phyloP scores from a whole-genome alignment of 1,140 invertebrate genomes.

The Eumeta japonica region DNA sequence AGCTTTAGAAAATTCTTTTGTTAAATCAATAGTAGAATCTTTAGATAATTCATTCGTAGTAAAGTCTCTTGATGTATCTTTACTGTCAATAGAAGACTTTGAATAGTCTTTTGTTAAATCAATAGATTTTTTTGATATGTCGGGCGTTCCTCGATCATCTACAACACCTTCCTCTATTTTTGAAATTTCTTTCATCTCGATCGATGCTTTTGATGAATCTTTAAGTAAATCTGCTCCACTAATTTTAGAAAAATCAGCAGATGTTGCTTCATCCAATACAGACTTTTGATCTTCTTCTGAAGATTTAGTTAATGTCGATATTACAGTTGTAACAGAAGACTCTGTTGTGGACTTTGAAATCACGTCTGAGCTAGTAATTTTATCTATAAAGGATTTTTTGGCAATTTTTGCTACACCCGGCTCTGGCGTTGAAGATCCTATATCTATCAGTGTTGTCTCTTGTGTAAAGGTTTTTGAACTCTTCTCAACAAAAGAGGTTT shows the following conservation, averaged over 20 bases:
- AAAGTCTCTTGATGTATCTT: conserved; percentile 51
- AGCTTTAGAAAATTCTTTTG: conserved; percentile 46
- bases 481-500: no score
- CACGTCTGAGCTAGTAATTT: conserved; percentile 32
- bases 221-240: conserved; percentile 46
- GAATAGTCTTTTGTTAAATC: conserved; percentile 51
- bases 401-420: no score
- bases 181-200: conserved; percentile 43
- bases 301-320: conserved; percentile 47
- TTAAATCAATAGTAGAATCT: conserved; percentile 47
- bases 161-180: conserved; percentile 33
- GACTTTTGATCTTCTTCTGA: conserved; percentile 49
- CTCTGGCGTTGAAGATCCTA: not conserved
- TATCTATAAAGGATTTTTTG: conserved; percentile 39
- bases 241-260: conserved; percentile 46
- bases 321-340: conserved; percentile 45
- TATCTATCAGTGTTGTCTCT: not conserved
- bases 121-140: conserved; percentile 48
- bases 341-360: conserved; percentile 49
- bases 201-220: conserved; percentile 45
- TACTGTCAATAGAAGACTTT: conserved; percentile 51
- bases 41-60: conserved; percentile 52
- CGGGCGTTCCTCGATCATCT: conserved; percentile 42
- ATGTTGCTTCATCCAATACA: conserved; percentile 44
- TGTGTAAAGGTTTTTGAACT: conserved; percentile 12